Percentiles rank a stretch among this genome's conserved stretches.
Conservation (phyloP, 2,888 invertebrate genomes). For the Polyommatus iphigenia region DNA sequence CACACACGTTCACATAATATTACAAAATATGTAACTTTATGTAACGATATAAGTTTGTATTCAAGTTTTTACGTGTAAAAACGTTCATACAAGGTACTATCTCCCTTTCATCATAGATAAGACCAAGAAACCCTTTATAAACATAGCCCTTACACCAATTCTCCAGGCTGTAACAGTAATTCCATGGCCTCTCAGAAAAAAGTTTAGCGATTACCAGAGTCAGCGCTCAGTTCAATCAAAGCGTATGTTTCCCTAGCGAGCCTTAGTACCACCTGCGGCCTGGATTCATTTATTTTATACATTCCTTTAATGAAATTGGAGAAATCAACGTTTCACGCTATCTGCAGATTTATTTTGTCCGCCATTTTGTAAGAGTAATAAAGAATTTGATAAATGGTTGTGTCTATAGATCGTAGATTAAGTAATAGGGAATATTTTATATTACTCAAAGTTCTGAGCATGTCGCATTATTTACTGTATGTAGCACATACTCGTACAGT, state of each 20-base stretch:
- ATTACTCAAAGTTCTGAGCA: no score
- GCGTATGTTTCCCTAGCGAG: conserved; percentile 21
- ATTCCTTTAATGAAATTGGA: conserved; percentile 30
- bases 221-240: conserved; percentile 17
- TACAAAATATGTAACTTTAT: no score
- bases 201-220: background rate
- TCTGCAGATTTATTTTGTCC: conserved; percentile 6
- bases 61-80: no score
- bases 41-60: no score
- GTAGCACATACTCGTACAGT: no score
- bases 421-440: no score
- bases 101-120: background rate
- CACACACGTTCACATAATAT: no score
- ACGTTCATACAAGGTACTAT: no score
- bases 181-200: conserved; percentile 10
- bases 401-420: background rate
- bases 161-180: conserved; percentile 1
- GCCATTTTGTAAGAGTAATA: background rate
- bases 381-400: background rate
- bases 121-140: background rate
- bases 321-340: conserved; percentile 2
- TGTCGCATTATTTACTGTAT: no score
- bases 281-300: conserved; percentile 23
- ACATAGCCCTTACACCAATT: background rate
- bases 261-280: conserved; percentile 15